Percentiles rank a stretch among this genome's conserved stretches.
Evolutionary conservation across 2,113 vertebrate genomes (phyloP).

Genomic region (Noturus placidus): DNA sequence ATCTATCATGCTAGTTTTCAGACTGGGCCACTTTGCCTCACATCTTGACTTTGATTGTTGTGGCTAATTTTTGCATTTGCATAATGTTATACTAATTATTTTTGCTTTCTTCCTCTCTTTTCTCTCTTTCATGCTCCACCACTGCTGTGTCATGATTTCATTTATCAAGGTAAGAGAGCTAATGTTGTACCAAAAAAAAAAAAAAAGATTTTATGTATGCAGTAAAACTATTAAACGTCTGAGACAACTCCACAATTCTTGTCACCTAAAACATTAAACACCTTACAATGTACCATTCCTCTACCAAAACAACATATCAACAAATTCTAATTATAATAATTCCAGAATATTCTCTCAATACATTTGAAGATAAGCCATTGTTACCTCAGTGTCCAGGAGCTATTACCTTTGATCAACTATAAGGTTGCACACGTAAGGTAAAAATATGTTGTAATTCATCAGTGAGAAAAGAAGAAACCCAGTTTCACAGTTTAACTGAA

Average conservation of each 20-base stretch:
- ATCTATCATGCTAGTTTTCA: not conserved
- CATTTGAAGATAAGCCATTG: not conserved
- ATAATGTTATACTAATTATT: conserved; percentile 25
- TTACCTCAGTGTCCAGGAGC: not conserved
- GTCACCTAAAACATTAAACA: not conserved
- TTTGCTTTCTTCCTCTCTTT: conserved; percentile 23
- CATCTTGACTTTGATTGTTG: not conserved
- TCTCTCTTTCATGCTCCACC: conserved; percentile 31
- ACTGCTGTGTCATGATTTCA: not conserved
- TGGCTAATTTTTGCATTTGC: not conserved
- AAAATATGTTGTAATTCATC: not conserved
- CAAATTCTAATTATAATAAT: not conserved
- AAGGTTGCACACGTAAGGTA: not conserved
- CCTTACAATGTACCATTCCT: not conserved
- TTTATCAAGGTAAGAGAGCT: conserved; percentile 48
- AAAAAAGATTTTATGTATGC: not conserved
- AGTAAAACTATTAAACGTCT: not conserved
- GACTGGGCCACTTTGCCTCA: not conserved
- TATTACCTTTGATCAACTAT: not conserved
- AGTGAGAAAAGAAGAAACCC: not conserved
- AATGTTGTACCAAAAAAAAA: not conserved
- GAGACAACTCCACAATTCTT: not conserved
- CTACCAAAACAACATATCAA: not conserved
- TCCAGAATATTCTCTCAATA: not conserved
- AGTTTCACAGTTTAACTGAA: not conserved